Evolutionary conservation across 2,797 vertebrate species (phyloP).

Genomic region (Pangasius larnaudii): DNA sequence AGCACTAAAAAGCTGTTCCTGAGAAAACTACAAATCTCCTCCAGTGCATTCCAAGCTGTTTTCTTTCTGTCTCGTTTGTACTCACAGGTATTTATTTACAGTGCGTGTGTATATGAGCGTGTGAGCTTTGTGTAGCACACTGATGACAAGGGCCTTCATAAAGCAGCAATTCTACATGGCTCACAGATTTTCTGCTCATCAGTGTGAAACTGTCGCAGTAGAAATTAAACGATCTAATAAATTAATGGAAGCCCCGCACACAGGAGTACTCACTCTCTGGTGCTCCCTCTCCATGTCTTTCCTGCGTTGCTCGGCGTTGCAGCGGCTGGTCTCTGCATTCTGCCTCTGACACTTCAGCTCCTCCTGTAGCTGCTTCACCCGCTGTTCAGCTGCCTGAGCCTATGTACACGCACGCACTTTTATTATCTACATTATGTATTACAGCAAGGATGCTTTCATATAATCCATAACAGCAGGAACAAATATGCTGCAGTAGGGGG

Average conservation of each 20-base stretch:
- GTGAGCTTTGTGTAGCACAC: neutral
- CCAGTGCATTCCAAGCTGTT: neutral
- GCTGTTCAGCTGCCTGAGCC: constrained; percentile 72
- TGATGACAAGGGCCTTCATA: neutral
- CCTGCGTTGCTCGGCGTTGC: constrained; percentile 73
- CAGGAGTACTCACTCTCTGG: constrained; percentile 71
- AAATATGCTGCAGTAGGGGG: neutral
- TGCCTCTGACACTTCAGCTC: constrained; percentile 81
- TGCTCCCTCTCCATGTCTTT: constrained; percentile 79
- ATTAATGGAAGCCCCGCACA: neutral
- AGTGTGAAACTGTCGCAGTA: neutral
- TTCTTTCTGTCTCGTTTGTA: neutral
- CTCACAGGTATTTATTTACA: neutral
- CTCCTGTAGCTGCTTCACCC: constrained; percentile 78
- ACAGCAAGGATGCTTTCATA: neutral
- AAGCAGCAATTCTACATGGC: neutral
- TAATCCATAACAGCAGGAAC: neutral
- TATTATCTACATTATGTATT: neutral
- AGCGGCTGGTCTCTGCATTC: constrained; percentile 76
- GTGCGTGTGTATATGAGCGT: neutral
- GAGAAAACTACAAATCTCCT: neutral
- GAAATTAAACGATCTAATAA: neutral
- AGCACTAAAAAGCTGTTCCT: neutral
- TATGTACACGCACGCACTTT: constrained; percentile 50
- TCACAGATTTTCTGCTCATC: too few species aligned